Conservation (phyloP, 2,797 vertebrate species). For the Sebastiscus tertius region DNA sequence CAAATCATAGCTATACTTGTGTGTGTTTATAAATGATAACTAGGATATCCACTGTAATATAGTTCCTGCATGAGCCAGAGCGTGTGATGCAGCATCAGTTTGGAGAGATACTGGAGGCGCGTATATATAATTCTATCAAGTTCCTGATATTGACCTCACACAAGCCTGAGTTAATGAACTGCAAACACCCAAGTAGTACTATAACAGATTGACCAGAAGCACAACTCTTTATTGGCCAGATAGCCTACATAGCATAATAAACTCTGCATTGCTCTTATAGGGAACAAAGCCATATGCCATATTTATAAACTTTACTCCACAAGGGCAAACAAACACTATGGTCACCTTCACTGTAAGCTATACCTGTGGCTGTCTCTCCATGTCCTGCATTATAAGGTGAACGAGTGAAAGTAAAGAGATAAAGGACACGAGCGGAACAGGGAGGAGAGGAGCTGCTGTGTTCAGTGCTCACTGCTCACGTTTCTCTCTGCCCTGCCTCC, state of each 20-base stretch:
- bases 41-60: background rate
- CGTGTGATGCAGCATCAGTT: slow-evolving; percentile 51
- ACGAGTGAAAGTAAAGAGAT: slow-evolving; percentile 7
- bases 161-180: slow-evolving; percentile 51
- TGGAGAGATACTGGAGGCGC: slow-evolving; percentile 50
- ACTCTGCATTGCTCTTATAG: background rate
- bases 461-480: slow-evolving; percentile 70
- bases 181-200: slow-evolving; percentile 39
- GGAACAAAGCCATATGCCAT: background rate
- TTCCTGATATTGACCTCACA: slow-evolving; percentile 76
- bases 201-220: slow-evolving; percentile 5
- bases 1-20: background rate
- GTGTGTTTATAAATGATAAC: background rate
- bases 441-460: slow-evolving; percentile 17
- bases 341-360: background rate
- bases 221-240: background rate
- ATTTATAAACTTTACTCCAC: background rate
- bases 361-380: background rate
- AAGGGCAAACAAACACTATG: background rate
- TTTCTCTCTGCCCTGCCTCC: slow-evolving; percentile 73
- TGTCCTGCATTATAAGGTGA: slow-evolving; percentile 1
- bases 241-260: background rate
- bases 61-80: slow-evolving; percentile 14
- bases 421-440: background rate
- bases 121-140: slow-evolving; percentile 55